These are phyloP conservation scores for Holothuria leucospilota DNA, from an alignment of 53 echinoderm and acorn worm genomes.

Conservation along the genomic window DNA sequence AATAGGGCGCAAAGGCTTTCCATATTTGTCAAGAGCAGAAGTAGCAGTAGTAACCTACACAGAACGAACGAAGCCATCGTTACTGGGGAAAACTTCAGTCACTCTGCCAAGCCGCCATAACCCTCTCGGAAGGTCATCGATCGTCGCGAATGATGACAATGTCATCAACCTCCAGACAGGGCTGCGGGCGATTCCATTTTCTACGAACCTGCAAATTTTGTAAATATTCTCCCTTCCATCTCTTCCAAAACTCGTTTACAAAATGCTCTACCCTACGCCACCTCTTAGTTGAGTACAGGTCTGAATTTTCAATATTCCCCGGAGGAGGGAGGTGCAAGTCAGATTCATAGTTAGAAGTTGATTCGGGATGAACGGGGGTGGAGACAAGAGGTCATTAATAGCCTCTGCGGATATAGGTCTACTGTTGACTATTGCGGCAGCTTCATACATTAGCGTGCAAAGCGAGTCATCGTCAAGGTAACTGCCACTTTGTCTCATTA, in stretches of 20 bases:
- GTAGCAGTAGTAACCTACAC: too few species aligned
- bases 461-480: constrained; percentile 77
- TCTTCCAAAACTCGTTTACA: too few species aligned
- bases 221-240: too few species aligned
- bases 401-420: constrained; percentile 47
- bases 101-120: background rate
- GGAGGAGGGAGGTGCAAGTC: too few species aligned
- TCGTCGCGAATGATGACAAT: background rate
- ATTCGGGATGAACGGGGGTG: constrained; percentile 57
- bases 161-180: too few species aligned
- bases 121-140: background rate
- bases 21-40: background rate
- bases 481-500: constrained; percentile 60
- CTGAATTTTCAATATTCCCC: too few species aligned
- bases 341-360: constrained; percentile 55
- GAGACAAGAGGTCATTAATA: background rate
- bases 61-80: background rate
- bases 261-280: too few species aligned
- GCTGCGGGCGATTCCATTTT: too few species aligned
- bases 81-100: too few species aligned
- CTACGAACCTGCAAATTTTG: too few species aligned
- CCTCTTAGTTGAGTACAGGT: too few species aligned
- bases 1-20: background rate
- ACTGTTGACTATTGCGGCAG: constrained; percentile 64
- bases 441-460: constrained; percentile 70